Base-by-base conservation (phyloP, 2,888 invertebrate genomes). In the Andricus curvator region DNA sequence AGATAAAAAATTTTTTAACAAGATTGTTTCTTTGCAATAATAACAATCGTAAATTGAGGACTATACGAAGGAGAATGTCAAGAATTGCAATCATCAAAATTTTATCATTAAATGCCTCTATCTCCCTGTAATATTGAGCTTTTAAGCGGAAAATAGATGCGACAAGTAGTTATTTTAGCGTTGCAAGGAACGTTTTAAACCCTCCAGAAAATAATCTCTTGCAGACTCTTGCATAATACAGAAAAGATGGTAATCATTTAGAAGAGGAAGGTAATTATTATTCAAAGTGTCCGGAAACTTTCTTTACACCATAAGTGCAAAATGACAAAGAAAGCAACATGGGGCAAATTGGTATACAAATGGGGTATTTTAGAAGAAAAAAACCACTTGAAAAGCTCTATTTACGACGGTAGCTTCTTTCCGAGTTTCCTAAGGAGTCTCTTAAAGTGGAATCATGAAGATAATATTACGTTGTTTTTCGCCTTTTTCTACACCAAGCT, bases 301-400 rank as follows among this genome's bases (percentile, higher is more conserved):
- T 68, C 22, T 68, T 44, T 68, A 68, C 44, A 68, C 25, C 22
- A 22, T 22, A 68, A 68, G 74, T 56, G 51, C 51, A 74, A 74
- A 56, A 74, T 51, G 70, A 74, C 33, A 56, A 74, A 51, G 70
- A 74, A 74, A 74, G 51, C 74, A 74, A 20, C 51, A 74, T 56
- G 29, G 29, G 48, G 56, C 74, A 74, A 74, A 74, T 74, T 74
- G 74, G 74, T 56, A 51, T 74, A 74, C 74, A 74, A 74, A 74
- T 74, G 74, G 70, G 74, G 33, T 15, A 74, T 74, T 74, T 74
- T 13, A 74, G 33, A 33, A 74, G n/a, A 74, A 74, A 74, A 74
- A 56, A 51, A 74, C 74, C 74, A 56, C 74, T 74, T 74, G 74
- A 74, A 56, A 74, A 56, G 74, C 74, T 74, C 74, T 74, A 74